These are phyloP conservation scores for Corythornis vintsioides DNA, from an alignment of 2,113 vertebrate genomes.

Conservation along the genomic window DNA sequence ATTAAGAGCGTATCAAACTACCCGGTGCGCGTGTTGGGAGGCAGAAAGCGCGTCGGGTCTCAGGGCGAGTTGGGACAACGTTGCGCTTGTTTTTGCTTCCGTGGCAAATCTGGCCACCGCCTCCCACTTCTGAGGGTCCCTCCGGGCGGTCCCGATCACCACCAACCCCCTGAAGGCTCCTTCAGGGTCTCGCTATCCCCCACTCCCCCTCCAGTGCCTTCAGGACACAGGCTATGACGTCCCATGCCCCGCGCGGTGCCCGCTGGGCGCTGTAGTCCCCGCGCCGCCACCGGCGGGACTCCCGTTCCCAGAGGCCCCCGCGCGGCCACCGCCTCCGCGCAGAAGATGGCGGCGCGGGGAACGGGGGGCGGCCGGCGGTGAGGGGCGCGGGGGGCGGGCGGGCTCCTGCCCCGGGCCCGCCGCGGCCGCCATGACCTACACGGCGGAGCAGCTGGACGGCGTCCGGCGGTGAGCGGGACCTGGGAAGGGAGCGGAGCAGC, in stretches of 20 bases:
- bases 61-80: no score
- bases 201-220: no score
- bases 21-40: no score
- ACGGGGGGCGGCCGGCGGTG: not conserved
- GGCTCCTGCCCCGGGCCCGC: constrained; percentile 36
- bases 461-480: constrained; percentile 82
- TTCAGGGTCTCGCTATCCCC: no score
- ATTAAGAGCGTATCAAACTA: no score
- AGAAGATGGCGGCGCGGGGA: constrained; percentile 64
- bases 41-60: no score
- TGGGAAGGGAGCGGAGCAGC: not conserved
- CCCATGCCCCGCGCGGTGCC: not conserved
- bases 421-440: constrained; percentile 81
- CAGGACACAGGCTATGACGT: no score
- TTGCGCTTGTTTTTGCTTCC: no score
- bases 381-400: not conserved
- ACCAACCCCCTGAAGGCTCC: no score
- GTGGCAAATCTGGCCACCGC: no score
- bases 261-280: constrained; percentile 38
- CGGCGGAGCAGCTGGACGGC: constrained; percentile 89
- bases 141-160: no score
- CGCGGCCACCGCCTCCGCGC: not conserved
- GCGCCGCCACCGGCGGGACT: not conserved
- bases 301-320: constrained; percentile 47
- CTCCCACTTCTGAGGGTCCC: no score